phyloP scores from a whole-genome alignment of 1,140 invertebrate species.

The Bicyclus anynana region DNA sequence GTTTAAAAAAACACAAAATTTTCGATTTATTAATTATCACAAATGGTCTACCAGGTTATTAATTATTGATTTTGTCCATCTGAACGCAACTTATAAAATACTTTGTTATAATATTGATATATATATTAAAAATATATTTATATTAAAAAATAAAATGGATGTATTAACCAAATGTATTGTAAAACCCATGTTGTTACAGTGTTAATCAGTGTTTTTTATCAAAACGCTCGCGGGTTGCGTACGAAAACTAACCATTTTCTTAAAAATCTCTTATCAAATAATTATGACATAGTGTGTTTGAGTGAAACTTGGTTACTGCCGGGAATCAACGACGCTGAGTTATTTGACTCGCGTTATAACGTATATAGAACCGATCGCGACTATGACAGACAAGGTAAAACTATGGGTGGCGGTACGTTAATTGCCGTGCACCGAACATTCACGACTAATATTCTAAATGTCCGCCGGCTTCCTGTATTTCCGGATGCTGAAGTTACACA shows the following conservation, averaged over 20 bases:
- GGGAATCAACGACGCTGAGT: conserved; percentile 3
- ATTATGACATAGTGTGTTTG: conserved; percentile 11
- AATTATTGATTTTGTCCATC: no score
- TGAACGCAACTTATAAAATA: no score
- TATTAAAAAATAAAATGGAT: background rate
- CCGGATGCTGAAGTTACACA: no score
- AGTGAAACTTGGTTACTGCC: conserved; percentile 8
- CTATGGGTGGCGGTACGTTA: conserved; percentile 2
- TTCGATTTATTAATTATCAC: no score
- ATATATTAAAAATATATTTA: no score
- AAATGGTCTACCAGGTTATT: no score
- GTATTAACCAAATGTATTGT: background rate
- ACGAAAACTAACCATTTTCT: conserved; percentile 8
- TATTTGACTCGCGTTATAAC: conserved; percentile 11
- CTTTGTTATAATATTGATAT: no score
- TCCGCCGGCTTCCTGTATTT: no score
- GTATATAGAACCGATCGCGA: conserved; percentile 8
- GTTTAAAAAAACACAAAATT: no score
- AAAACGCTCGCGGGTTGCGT: conserved; percentile 7
- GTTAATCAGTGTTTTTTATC: background rate
- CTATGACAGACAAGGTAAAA: background rate
- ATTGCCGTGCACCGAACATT: background rate
- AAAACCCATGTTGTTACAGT: background rate
- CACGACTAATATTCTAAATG: no score
- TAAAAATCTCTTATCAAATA: background rate